Percentiles rank a stretch among this genome's conserved stretches.
Conservation (phyloP, 2,888 invertebrate genomes). For the Ophion obscuratus region DNA sequence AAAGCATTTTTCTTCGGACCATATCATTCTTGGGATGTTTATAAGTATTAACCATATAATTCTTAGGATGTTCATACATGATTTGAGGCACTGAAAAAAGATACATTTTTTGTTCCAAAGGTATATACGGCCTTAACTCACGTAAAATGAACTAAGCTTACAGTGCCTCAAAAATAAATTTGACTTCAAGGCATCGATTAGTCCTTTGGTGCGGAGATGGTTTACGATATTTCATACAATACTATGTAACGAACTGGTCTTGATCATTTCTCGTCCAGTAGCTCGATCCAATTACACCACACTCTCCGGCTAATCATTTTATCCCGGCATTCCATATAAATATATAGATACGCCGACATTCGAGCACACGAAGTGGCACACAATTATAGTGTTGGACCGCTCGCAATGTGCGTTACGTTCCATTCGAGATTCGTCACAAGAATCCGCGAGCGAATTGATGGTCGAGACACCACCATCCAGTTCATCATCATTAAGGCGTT, state of each 20-base stretch:
- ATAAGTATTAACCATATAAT: too few relatives aligned
- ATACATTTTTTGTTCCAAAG: too few relatives aligned
- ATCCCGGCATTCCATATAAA: conserved; percentile 22
- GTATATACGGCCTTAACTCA: too few relatives aligned
- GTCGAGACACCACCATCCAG: conserved; percentile 43
- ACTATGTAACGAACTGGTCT: conserved; percentile 11
- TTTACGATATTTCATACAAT: conserved; percentile 12
- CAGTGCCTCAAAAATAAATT: not conserved
- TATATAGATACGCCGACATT: not conserved
- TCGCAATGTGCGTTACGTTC: conserved; percentile 48
- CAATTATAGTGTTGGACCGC: conserved; percentile 12
- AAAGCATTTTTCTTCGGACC: too few relatives aligned
- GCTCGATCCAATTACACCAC: conserved; percentile 26
- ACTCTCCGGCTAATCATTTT: conserved; percentile 1
- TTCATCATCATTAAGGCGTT: conserved; percentile 78
- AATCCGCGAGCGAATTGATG: conserved; percentile 39
- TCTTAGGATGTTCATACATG: too few relatives aligned
- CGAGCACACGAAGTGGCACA: not conserved
- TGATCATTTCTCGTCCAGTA: conserved; percentile 29
- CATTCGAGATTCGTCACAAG: conserved; percentile 57
- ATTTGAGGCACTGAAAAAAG: too few relatives aligned
- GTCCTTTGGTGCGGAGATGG: not conserved
- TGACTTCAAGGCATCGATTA: not conserved
- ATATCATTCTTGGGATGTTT: too few relatives aligned
- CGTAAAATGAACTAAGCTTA: not conserved